Percentiles rank a stretch among this genome's conserved stretches.
These are phyloP conservation scores for Clarias platycephalus DNA, from an alignment of 2,797 vertebrate genomes.

Conservation along the genomic window DNA sequence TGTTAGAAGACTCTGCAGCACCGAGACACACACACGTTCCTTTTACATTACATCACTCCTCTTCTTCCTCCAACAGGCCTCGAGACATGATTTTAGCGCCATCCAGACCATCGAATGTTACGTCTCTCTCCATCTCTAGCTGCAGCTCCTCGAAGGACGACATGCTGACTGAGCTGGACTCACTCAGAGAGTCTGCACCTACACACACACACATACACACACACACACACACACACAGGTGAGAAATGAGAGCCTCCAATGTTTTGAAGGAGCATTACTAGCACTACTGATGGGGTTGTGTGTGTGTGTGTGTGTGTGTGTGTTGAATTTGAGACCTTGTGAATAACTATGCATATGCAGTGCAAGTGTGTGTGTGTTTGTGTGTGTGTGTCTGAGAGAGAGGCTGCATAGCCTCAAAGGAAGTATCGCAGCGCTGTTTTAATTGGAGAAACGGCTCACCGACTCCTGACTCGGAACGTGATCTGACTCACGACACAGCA, in stretches of 20 bases:
- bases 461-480: background rate
- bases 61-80: slow-evolving; percentile 73
- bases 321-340: background rate
- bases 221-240: background rate
- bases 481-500: background rate
- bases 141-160: slow-evolving; percentile 83
- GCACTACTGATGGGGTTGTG: background rate
- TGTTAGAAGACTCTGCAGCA: background rate
- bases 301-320: background rate
- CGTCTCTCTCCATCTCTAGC: slow-evolving; percentile 66
- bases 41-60: slow-evolving; percentile 65
- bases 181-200: slow-evolving; percentile 80
- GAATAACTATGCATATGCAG: slow-evolving; percentile 8
- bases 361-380: background rate
- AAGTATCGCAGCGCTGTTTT: slow-evolving; percentile 9
- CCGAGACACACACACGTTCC: background rate
- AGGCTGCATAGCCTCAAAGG: background rate
- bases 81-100: slow-evolving; percentile 60
- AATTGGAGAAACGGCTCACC: slow-evolving; percentile 8
- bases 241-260: background rate
- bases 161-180: slow-evolving; percentile 80
- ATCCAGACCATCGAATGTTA: slow-evolving; percentile 22
- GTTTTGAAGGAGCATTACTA: slow-evolving; percentile 8
- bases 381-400: background rate
- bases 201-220: slow-evolving; percentile 34